Percentiles rank a stretch among this genome's conserved stretches.
These are phyloP conservation scores for Chondrilla cf. caribensis DNA, from an alignment of 37 sponge, comb jelly and placozoan genomes.

Conservation along the genomic window DNA sequence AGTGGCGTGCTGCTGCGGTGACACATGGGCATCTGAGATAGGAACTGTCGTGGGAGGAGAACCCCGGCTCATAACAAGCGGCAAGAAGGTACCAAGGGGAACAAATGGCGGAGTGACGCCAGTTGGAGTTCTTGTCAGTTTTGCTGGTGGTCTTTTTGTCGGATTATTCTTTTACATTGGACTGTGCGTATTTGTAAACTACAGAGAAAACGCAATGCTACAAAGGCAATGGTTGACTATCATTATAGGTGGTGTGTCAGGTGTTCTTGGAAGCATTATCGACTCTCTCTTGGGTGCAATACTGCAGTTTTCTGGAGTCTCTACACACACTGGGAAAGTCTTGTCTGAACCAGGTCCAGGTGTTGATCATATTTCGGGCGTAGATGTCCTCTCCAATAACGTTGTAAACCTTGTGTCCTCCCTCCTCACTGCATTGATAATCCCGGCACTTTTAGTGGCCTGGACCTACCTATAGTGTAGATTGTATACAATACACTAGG, in stretches of 20 bases:
- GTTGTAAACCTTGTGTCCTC: slow-evolving; percentile 87
- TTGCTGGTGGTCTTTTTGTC: slow-evolving; percentile 66
- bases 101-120: slow-evolving; percentile 90
- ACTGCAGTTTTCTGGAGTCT: slow-evolving; percentile 78
- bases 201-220: not conserved
- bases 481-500: not conserved
- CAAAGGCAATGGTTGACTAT: slow-evolving; percentile 38
- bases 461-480: not conserved
- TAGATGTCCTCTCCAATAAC: slow-evolving; percentile 72
- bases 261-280: slow-evolving; percentile 73
- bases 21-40: slow-evolving; percentile 97
- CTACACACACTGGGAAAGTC: slow-evolving; percentile 34
- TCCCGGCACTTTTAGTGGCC: not conserved
- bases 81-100: slow-evolving; percentile 70
- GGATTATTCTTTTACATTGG: slow-evolving; percentile 66
- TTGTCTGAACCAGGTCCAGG: slow-evolving; percentile 31
- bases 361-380: slow-evolving; percentile 76
- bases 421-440: slow-evolving; percentile 50
- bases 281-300: slow-evolving; percentile 88
- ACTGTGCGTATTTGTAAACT: not conserved
- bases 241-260: slow-evolving; percentile 44
- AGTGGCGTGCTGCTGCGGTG: slow-evolving; percentile 80
- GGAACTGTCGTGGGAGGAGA: slow-evolving; percentile 73
- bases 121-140: slow-evolving; percentile 64
- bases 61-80: slow-evolving; percentile 78